Evolutionary conservation across 2,888 invertebrate genomes (phyloP), one percentile per base, ranked within the genome.

Genomic region (Protodeltote pygarga): DNA sequence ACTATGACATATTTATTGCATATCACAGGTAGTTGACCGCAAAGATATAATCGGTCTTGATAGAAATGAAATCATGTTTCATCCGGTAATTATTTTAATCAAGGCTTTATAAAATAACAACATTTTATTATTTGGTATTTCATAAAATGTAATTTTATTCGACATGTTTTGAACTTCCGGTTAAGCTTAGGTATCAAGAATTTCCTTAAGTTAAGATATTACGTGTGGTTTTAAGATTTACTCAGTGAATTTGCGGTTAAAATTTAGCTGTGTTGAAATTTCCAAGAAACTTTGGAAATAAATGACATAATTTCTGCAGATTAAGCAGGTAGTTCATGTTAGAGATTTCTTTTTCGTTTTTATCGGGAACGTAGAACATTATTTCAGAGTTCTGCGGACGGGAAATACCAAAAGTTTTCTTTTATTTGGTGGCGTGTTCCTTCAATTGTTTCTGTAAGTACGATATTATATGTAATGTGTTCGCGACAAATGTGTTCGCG

Each of bases 71-170:
- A 34, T 10, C 17, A 21, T 24, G 5, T 8, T 15, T 23, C 28
- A 42, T 53, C 35, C 39, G 21, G 49, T 40, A 33, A n/a, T 24
- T 14, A 11, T 20, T 13, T 23, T 17, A 41, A 50, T 27, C 13
- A 14, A 57, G 44, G 19, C 10, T 41, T 45, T 45, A 17, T 24
- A 25, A 28, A 9, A 41, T 25, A n/a, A n/a, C n/a, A n/a, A 27
- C 8, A 37, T 48, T 55, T 55, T 39, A 39, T 39, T 39, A 39
- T 45, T 52, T 21, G 32, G 16, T 33, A 24, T 25, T 25, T 3
- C 23, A 47, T 47, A 49, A 33, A 47, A 44, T 51, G 24, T 48
- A 35, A 48, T 48, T 42, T 61, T 53, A 61, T 54, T 45, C 24
- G 31, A 41, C 42, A 49, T 44, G 21, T 44, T 49, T 23, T 16